Percentiles rank a stretch among this genome's conserved stretches.
Evolutionary conservation across 2,113 vertebrate genomes (phyloP).

Genomic region (Aegithalos caudatus): DNA sequence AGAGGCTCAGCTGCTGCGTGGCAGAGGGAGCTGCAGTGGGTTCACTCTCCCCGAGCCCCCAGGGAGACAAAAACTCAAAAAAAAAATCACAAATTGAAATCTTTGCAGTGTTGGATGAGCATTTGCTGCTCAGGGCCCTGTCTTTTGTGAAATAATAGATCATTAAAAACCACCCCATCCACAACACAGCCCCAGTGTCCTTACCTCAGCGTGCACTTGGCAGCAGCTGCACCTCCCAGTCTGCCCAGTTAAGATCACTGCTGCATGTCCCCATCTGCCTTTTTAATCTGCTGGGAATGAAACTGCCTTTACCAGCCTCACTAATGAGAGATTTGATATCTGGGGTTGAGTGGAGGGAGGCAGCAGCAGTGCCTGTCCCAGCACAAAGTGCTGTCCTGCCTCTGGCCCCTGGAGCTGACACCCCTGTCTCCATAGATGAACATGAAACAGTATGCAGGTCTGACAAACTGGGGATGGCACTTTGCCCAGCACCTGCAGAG

Average conservation of each 20-base stretch:
- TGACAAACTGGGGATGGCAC: background rate
- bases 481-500: background rate
- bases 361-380: rapidly evolving
- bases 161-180: background rate
- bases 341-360: background rate
- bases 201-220: background rate
- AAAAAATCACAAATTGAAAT: background rate
- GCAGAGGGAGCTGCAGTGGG: background rate
- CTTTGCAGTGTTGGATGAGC: background rate
- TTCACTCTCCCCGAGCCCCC: background rate
- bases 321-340: background rate
- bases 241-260: background rate
- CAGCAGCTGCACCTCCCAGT: background rate
- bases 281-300: background rate
- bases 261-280: background rate
- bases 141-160: background rate
- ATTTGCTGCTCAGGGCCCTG: background rate
- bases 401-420: background rate
- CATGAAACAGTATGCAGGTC: background rate
- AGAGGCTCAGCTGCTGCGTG: background rate
- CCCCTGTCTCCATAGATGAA: rapidly evolving
- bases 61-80: background rate
- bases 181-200: background rate
- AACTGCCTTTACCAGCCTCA: background rate
- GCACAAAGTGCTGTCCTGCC: rapidly evolving